Percentiles rank a stretch among this genome's conserved stretches.
These are phyloP conservation scores for Neomonachus schauinslandi DNA, from an alignment of 2,113 vertebrate species.

Conservation along the genomic window DNA sequence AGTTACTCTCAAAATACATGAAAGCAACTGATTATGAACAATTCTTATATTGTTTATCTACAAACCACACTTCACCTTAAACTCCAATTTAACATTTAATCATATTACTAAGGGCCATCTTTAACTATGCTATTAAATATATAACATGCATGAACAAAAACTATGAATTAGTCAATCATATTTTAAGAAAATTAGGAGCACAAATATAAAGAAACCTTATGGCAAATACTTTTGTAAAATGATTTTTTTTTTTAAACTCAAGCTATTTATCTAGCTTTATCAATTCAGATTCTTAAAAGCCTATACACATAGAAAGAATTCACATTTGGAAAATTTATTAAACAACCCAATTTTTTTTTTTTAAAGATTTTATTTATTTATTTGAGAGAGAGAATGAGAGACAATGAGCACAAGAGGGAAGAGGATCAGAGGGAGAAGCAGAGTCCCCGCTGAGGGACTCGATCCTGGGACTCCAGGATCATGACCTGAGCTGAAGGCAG, in stretches of 20 bases:
- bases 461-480: too few species aligned
- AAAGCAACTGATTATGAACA: not conserved
- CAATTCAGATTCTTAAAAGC: conserved; percentile 52
- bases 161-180: not conserved
- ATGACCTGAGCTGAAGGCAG: too few species aligned
- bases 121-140: not conserved
- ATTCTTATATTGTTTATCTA: not conserved
- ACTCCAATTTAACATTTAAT: conserved; percentile 25
- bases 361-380: too few species aligned
- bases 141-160: not conserved
- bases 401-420: too few species aligned
- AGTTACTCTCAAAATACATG: not conserved
- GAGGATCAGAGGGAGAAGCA: too few species aligned
- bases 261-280: not conserved
- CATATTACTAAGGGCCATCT: not conserved
- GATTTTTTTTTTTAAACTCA: not conserved
- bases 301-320: not conserved
- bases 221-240: conserved; percentile 11
- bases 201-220: conserved; percentile 2
- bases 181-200: conserved; percentile 40
- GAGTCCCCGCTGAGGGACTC: too few species aligned
- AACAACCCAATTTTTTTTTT: not conserved
- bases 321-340: conserved; percentile 6
- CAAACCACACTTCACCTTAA: conserved; percentile 26
- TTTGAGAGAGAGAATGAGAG: too few species aligned